These are phyloP conservation scores for Acestrorhynchus altus DNA, from an alignment of 2,797 vertebrate species.

Conservation along the genomic window DNA sequence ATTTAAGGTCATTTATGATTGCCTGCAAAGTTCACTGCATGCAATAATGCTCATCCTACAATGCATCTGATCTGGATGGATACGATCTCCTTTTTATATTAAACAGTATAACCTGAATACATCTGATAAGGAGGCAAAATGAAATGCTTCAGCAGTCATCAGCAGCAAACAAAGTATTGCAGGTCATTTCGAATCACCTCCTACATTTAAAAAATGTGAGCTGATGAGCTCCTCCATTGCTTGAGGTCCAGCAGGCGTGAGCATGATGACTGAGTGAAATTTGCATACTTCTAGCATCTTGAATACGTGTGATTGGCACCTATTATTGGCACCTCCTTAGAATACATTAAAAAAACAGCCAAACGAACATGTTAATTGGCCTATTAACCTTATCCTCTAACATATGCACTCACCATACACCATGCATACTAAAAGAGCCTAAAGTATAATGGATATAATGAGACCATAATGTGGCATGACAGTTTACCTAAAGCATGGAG, in stretches of 20 bases:
- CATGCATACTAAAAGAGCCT: conserved; percentile 26
- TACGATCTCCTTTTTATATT: not conserved
- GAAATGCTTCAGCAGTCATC: no score
- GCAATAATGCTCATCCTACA: not conserved
- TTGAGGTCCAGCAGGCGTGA: not conserved
- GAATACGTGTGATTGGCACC: conserved; percentile 37
- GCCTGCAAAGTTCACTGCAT: not conserved
- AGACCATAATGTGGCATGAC: not conserved
- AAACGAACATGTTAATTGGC: conserved; percentile 55
- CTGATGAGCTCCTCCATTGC: conserved; percentile 3
- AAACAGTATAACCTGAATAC: not conserved
- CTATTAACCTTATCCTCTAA: conserved; percentile 50
- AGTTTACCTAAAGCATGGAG: not conserved
- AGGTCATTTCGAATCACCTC: not conserved
- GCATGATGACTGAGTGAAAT: conserved; percentile 9
- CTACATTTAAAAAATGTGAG: not conserved
- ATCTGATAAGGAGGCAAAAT: not conserved
- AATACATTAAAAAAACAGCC: conserved; percentile 45
- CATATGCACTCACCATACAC: conserved; percentile 2
- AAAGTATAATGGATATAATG: conserved; percentile 15
- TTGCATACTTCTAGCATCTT: not conserved
- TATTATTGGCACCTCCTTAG: not conserved
- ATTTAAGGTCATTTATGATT: not conserved
- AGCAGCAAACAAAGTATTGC: no score
- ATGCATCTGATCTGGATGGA: not conserved